Evolutionary conservation across 1,140 invertebrate species (phyloP), one percentile per base, ranked within the genome.

Genomic region (Leptopilina clavipes): DNA sequence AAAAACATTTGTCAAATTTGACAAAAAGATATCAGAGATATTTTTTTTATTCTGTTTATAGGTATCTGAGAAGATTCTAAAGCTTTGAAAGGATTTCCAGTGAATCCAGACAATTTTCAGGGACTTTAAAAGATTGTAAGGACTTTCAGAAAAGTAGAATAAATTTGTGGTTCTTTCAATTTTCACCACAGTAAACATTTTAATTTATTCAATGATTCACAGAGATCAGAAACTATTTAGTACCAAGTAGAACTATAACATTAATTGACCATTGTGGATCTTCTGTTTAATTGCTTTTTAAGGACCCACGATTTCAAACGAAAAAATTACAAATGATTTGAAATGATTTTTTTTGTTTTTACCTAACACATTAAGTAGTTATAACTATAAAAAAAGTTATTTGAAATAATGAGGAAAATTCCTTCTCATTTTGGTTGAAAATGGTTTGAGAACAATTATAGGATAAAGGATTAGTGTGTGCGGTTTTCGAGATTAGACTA

Each of bases 91-190:
- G 48, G 48, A 52, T n/a, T 52, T 52, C 14, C 14, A 52, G 14
- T 52, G 48, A 52, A 52, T 52, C 48, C 48, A 17, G 48, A 52
- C 48, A 52, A 52, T 52, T 52, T 52, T 52, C 48, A 52, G 48
- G 48, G 48, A 52, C 48, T 52, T 52, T 52, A 52, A 52, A 52
- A 52, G 48, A 52, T n/a, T 52, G 48, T 12, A 1, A 52, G 48
- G 48, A 52, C 14, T 52, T 52, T 52, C 48, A n/a, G 14, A 8
- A 45, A 45, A 45, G 44, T 3, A 14, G 44, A 45, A 52, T 52
- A 52, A 52, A 52, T 52, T 52, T 17, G 48, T 52, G 48, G 48
- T 52, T 52, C 6, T 17, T 52, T 52, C 48, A 52, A 52, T 52
- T 52, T 52, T 17, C 14, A 17, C 0, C 6, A 52, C 14, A 52